Conservation (phyloP, 2,888 invertebrate genomes). For the Prosopocoilus inquinatus region DNA sequence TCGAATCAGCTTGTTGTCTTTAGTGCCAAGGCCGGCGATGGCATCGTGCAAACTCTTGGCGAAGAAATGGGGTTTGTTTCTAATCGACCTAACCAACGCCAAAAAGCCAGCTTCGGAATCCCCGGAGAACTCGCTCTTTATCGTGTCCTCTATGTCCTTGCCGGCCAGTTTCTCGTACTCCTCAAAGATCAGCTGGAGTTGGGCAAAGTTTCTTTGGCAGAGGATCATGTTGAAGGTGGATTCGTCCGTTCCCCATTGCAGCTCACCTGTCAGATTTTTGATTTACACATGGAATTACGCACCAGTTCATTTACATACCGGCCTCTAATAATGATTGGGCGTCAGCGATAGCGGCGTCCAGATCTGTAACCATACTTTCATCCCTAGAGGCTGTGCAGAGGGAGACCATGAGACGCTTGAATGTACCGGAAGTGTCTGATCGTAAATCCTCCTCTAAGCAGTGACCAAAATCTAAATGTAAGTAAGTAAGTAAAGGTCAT, state of each 20-base stretch:
- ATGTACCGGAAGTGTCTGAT: conserved; percentile 89
- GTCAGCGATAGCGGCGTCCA: conserved; percentile 71
- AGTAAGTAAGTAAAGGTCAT: conserved; percentile 49
- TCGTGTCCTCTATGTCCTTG: conserved; percentile 71
- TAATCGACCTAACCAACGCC: conserved; percentile 75
- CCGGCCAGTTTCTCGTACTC: conserved; percentile 75
- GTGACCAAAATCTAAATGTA: conserved; percentile 71
- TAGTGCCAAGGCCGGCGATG: conserved; percentile 85
- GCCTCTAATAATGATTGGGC: conserved; percentile 78
- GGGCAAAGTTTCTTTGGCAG: conserved; percentile 71
- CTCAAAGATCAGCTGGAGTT: conserved; percentile 55
- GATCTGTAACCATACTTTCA: conserved; percentile 75
- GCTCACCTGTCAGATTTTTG: conserved; percentile 41
- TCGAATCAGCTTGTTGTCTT: conserved; percentile 79
- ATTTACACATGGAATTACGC: neutral
- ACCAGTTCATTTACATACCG: conserved; percentile 38
- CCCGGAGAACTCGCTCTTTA: conserved; percentile 79
- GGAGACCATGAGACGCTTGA: conserved; percentile 85
- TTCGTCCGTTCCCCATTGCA: conserved; percentile 76
- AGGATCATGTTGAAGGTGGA: conserved; percentile 79
- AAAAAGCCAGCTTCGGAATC: conserved; percentile 72
- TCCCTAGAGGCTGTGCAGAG: conserved; percentile 78
- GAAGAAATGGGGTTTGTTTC: conserved; percentile 75
- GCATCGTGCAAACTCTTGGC: conserved; percentile 80
- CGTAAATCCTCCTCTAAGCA: conserved; percentile 77